Evolutionary conservation across 2,113 vertebrate genomes (phyloP), one percentile per base, ranked within the genome.

Genomic region (Nestor notabilis): DNA sequence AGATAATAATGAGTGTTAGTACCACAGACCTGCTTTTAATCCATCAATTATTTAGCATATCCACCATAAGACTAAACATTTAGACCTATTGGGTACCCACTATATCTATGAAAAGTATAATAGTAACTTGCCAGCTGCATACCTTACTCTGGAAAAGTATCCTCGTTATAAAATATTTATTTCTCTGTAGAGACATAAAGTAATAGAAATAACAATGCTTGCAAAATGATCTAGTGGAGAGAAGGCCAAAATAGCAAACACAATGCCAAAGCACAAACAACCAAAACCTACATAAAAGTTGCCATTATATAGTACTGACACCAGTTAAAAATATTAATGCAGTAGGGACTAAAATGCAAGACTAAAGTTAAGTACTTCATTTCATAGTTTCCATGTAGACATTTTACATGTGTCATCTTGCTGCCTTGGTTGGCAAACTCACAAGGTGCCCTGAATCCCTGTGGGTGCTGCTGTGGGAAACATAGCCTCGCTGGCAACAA

Each of bases 401-500:
- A 96, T 90, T 71, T 94, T 93, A 95, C 43, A 93, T 83, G 94
- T 95, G 70, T 70, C 94, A 95, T 80, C 46, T 78, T 53, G 33
- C 60, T 81, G 71, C 65, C 89, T 91, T 53, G 47, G 63, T 8
- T 80, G 89, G 66, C 81, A 94, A 68, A 95, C 96, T 94, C 94
- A 98, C 95, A 95, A 91, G 86, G 98, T 98, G 96, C 95, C 87
- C 79, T 63, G 50, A 83, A 66, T 15, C 81, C 88, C 87, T 82
- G 81, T 13, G 78, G 91, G 93, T 56, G 44, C 82, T 97, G 95
- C 82, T 78, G 44, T 82, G 71, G 94, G 96, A 93, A 93, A 94
- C 39, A 87, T 72, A 95, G 97, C 96, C 97, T 49, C 83, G 35
- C 12, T 98, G 97, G 96, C 97, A 97, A 95, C 96, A 97, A 98